Base-by-base conservation (phyloP, 2,888 invertebrate species). In the Apocheima hispidaria region DNA sequence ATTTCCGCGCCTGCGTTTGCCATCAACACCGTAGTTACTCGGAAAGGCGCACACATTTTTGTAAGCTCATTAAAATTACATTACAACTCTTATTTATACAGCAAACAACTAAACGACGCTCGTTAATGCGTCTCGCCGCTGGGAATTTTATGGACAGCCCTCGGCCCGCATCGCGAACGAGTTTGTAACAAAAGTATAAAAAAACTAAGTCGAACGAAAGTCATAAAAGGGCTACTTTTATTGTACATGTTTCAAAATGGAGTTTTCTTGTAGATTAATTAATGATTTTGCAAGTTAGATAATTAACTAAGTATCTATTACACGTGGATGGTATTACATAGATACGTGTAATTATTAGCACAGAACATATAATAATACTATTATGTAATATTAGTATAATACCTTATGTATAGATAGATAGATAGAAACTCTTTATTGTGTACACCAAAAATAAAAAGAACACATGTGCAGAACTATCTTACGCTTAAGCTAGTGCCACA, bases 1-100 rank as follows among this genome's bases (percentile, higher is more conserved):
- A 64, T 69, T 28, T 28, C 60, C 7, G 74, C 73, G 77, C 67
- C 23, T 73, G 68, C 58, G 61, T 46, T 30, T 40, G 20, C 36
- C 38, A 51, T 18, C 40, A 20, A 12, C 46, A 41, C 51, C 36
- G 21, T 36, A 65, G 67, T 68, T 71, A 72, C 81, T 81, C 73
- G 70, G 77, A 78, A 75, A 81, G 75, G 73, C 68, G 82, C 81
- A 84, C 83, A 87, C 86, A 86, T 89, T 87, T 88, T 88, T 88
- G 87, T 87, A 84, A 86, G 86, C 87, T 90, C 90, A 90, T 91
- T 90, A 90, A 91, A 90, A 89, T 88, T 83, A 90, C 90, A 90
- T 91, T 90, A 90, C 87, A 87, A 83, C 85, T 85, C 83, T 87
- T 90, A 88, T 90, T 90, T 90, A 88, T 88, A 88, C 85, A 85